Evolutionary conservation across 2,797 vertebrate species (phyloP).

Genomic region (Sylvilagus floridanus): DNA sequence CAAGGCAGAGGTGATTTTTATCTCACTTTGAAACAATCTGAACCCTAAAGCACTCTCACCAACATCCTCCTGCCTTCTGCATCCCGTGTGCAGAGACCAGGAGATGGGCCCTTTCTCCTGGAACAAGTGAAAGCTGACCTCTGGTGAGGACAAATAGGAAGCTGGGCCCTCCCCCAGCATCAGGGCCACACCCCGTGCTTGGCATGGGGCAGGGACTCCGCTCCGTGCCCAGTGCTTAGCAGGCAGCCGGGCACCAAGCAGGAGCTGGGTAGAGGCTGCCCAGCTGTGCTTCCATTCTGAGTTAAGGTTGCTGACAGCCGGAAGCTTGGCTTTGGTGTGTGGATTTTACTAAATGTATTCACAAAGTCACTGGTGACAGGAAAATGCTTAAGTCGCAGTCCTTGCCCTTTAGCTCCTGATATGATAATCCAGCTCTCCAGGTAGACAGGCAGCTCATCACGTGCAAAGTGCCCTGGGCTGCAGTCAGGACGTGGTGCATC

Average conservation of each 20-base stretch:
- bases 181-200: neutral
- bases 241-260: neutral
- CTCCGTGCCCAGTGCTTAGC: neutral
- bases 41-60: neutral
- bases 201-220: neutral
- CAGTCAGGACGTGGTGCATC: slow-evolving; percentile 19
- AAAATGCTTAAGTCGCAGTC: slow-evolving; percentile 54
- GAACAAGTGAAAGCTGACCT: neutral
- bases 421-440: slow-evolving; percentile 69
- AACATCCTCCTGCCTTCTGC: neutral
- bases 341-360: slow-evolving; percentile 69
- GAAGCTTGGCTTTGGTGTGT: slow-evolving; percentile 8
- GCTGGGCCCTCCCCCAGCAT: neutral
- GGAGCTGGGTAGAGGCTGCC: neutral
- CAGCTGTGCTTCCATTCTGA: neutral
- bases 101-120: neutral
- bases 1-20: neutral
- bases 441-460: slow-evolving; percentile 56
- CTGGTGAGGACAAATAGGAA: neutral
- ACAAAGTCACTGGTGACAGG: slow-evolving; percentile 60
- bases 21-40: neutral
- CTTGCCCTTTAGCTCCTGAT: slow-evolving; percentile 68
- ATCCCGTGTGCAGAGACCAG: neutral
- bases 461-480: slow-evolving; percentile 36
- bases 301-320: neutral